Evolutionary conservation across 2,888 invertebrate genomes (phyloP).

Genomic region (Drosophila austrosaltans): DNA sequence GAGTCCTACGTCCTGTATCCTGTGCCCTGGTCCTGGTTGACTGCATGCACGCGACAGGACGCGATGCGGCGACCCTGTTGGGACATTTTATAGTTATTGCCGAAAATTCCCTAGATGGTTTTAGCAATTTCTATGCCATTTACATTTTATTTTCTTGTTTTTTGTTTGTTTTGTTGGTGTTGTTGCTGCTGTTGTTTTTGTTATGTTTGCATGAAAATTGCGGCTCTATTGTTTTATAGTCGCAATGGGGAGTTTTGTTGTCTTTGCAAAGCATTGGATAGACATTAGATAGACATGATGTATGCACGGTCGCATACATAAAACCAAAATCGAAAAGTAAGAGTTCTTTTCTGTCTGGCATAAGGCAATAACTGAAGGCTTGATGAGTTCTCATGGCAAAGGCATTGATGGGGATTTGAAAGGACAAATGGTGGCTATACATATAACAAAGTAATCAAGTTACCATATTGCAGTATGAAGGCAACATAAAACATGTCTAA

Average conservation of each 20-base stretch:
- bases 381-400: not conserved
- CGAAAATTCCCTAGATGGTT: slow-evolving; percentile 74
- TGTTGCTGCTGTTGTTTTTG: slow-evolving; percentile 29
- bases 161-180: slow-evolving; percentile 41
- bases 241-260: slow-evolving; percentile 47
- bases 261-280: slow-evolving; percentile 19
- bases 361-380: slow-evolving; percentile 3
- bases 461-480: not conserved
- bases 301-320: slow-evolving; percentile 20
- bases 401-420: not conserved
- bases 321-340: slow-evolving; percentile 8
- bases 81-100: slow-evolving; percentile 77
- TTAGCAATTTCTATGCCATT: slow-evolving; percentile 70
- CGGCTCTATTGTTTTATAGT: slow-evolving; percentile 71
- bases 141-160: slow-evolving; percentile 59
- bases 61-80: slow-evolving; percentile 41
- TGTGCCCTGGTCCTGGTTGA: slow-evolving; percentile 45
- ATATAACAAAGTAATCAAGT: slow-evolving; percentile 5
- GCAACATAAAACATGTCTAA: not conserved
- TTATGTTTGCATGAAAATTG: slow-evolving; percentile 57
- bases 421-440: not conserved
- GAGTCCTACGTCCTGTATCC: slow-evolving; percentile 16
- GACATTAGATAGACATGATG: slow-evolving; percentile 58
- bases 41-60: slow-evolving; percentile 56
- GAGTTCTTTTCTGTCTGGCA: slow-evolving; percentile 11